Evolutionary conservation across 2,113 vertebrate genomes (phyloP), one percentile per base, ranked within the genome.

Genomic region (Corythaeola cristata): DNA sequence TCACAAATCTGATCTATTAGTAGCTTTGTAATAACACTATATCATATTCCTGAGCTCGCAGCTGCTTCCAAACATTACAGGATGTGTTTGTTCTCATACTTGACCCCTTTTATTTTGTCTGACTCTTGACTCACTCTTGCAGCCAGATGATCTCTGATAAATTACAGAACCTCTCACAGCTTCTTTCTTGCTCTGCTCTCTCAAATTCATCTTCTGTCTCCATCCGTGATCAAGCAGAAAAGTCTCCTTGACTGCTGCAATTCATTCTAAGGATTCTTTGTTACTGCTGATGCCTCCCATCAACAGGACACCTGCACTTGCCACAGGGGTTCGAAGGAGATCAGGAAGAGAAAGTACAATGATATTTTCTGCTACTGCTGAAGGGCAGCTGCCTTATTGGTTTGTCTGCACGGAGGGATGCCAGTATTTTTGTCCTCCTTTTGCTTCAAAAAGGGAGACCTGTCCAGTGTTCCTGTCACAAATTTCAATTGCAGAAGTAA

Each of bases 51-150:
- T 5, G 0, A 74, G 45, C 39, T 62, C 67, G 47, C 55, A 74
- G 41, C 55, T 94, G 67, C 79, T 94, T 83, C 69, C 71, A 71
- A 53, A 86, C 50, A 45, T 76, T 69, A 69, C 49, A 91, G 74
- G 50, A 90, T 41, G 28, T 75, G 60, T 92, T 95, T 89, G 53
- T 94, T 95, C 71, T 93, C 89, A 62, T 71, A 74, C 49, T 68
- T 94, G 81, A 89, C 91, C 80, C 74, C 47, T 85, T 92, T 80
- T 74, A 91, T 87, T 83, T 92, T 72, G 33, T 24, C 49, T 75
- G 79, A 86, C 86, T 92, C 68, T 80, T 93, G 56, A 53, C 41
- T 93, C 67, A 74, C 15, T 81, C 44, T 79, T 58, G 58, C 41
- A 74, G 76, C 63, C 92, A 84, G 47, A 68, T 96, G 56, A 83